Percentiles rank a stretch among this genome's conserved stretches.
Conservation (phyloP, 2,797 vertebrate species). For the Margarornis squamiger region DNA sequence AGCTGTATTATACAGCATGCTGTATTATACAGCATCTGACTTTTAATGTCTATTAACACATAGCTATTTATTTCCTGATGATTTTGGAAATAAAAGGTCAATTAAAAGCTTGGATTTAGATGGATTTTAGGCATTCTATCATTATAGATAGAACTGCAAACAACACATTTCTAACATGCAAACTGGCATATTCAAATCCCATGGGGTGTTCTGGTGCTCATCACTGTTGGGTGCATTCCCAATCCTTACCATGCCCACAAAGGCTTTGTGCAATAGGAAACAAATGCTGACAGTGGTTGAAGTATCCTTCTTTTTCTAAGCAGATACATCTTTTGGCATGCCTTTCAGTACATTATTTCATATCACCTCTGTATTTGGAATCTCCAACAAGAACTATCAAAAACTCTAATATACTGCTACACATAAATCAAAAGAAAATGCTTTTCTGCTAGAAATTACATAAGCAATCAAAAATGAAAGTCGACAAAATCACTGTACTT, state of each 20-base stretch:
- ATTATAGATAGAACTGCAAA: neutral
- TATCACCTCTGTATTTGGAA: neutral
- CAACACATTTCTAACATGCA: neutral
- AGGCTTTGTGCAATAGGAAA: neutral
- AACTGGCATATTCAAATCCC: neutral
- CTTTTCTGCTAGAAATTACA: neutral
- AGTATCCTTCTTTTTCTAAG: neutral
- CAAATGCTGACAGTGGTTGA: neutral
- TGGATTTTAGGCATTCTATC: neutral
- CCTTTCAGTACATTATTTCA: neutral
- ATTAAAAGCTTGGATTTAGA: neutral
- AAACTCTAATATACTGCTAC: neutral
- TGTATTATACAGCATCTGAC: neutral
- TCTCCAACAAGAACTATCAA: neutral
- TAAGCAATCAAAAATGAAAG: neutral
- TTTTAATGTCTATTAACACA: neutral
- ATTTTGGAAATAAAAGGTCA: neutral
- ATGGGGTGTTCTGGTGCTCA: neutral
- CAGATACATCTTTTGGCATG: neutral
- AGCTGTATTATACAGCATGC: neutral
- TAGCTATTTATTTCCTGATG: neutral
- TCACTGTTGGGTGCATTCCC: neutral
- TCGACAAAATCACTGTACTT: conserved; percentile 70
- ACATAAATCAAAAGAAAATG: neutral
- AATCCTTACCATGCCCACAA: neutral